These are phyloP conservation scores for Pristionchus arcanus DNA, from an alignment of 2,888 invertebrate species.

Conservation along the genomic window DNA sequence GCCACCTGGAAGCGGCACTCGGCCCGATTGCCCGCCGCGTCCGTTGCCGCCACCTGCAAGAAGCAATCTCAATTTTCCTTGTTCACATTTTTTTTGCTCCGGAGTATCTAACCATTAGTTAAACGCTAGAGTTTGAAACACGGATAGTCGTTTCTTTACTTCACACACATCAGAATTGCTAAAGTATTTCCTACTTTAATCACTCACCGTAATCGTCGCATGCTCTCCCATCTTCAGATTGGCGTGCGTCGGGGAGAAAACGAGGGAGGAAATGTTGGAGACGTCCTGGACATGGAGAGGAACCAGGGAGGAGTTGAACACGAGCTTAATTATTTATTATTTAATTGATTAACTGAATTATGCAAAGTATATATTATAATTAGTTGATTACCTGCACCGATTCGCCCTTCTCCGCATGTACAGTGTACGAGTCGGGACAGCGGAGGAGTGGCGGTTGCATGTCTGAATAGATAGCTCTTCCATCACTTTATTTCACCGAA, in stretches of 20 bases:
- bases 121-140: too few species aligned
- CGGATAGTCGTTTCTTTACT: too few species aligned
- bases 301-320: conserved; percentile 76
- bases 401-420: conserved; percentile 56
- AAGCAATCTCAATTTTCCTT: too few species aligned
- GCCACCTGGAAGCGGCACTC: conserved; percentile 79
- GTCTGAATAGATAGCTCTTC: conserved; percentile 63
- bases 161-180: too few species aligned
- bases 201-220: conserved; percentile 67
- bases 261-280: conserved; percentile 76
- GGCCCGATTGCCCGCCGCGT: conserved; percentile 76
- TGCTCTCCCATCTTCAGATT: conserved; percentile 67
- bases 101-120: too few species aligned
- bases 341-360: neutral
- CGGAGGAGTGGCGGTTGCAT: conserved; percentile 78
- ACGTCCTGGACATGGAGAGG: conserved; percentile 77
- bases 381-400: conserved; percentile 42
- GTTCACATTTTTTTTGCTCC: too few species aligned
- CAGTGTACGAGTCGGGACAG: conserved; percentile 78
- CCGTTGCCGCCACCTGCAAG: conserved; percentile 73
- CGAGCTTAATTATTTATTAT: conserved; percentile 58
- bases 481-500: neutral
- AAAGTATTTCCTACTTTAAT: neutral
- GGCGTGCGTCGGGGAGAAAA: conserved; percentile 73
- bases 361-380: too few species aligned